These are phyloP conservation scores for Sprattus sprattus DNA, from an alignment of 2,113 vertebrate species.

Conservation along the genomic window DNA sequence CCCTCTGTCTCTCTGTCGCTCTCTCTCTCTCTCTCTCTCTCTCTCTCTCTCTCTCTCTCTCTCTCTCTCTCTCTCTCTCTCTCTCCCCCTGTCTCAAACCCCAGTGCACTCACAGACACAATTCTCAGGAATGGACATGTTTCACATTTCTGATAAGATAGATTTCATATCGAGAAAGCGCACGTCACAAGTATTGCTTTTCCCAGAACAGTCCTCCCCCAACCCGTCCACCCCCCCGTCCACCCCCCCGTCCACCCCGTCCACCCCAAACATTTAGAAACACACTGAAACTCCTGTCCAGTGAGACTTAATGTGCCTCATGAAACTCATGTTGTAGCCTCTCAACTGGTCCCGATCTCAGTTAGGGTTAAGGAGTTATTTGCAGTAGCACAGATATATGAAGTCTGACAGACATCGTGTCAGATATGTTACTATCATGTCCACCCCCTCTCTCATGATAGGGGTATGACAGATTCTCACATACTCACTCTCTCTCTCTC, in stretches of 20 bases:
- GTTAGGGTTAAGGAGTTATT: background rate
- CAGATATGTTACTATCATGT: background rate
- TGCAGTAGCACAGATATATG: background rate
- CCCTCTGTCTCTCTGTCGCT: constrained; percentile 4
- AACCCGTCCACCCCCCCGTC: no score
- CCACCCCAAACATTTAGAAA: no score
- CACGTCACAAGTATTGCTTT: no score
- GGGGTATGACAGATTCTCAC: constrained; percentile 26
- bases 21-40: constrained; percentile 24
- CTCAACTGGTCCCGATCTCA: no score
- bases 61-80: constrained; percentile 20
- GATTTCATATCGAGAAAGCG: no score
- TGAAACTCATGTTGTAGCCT: no score
- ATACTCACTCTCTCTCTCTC: background rate
- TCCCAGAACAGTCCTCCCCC: no score
- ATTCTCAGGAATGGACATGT: background rate
- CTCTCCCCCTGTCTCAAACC: background rate
- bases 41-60: constrained; percentile 7
- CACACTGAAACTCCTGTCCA: no score
- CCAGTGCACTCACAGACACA: no score
- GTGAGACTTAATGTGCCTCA: no score
- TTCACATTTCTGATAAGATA: no score
- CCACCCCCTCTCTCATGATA: background rate
- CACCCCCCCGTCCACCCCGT: no score
- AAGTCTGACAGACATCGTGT: background rate